Evolutionary conservation across 2,113 vertebrate genomes (phyloP).

Genomic region (Probosciger aterrimus): DNA sequence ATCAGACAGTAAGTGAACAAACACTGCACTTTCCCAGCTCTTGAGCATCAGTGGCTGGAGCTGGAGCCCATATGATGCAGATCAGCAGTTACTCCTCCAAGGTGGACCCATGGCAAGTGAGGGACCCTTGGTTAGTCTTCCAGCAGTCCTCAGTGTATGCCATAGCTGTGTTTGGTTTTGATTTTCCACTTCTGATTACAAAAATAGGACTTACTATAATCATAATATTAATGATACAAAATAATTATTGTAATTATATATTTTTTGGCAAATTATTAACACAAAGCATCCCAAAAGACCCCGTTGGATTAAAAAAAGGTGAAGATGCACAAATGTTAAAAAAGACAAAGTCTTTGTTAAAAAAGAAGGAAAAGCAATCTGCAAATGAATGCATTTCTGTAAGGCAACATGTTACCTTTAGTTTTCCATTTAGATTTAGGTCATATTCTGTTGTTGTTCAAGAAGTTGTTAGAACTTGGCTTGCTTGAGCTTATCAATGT

Average conservation of each 20-base stretch:
- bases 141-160: background rate
- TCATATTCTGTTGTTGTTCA: constrained; percentile 9
- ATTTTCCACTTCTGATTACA: constrained; percentile 42
- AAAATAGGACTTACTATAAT: constrained; percentile 59
- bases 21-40: background rate
- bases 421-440: background rate
- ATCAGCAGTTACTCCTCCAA: background rate
- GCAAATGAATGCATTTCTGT: constrained; percentile 32
- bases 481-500: constrained; percentile 96
- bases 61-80: background rate
- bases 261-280: constrained; percentile 67
- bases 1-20: background rate
- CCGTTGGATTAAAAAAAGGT: constrained; percentile 45
- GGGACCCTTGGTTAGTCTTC: background rate
- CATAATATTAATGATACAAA: constrained; percentile 57
- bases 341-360: constrained; percentile 56
- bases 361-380: constrained; percentile 38
- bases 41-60: background rate
- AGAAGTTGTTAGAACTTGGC: constrained; percentile 79
- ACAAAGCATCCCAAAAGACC: constrained; percentile 8
- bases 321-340: constrained; percentile 40
- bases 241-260: constrained; percentile 48
- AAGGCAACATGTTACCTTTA: constrained; percentile 69
- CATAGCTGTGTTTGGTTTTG: background rate
- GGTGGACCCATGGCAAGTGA: background rate